Conservation (phyloP, 2,888 invertebrate genomes). For the Syrista parreyssii region DNA sequence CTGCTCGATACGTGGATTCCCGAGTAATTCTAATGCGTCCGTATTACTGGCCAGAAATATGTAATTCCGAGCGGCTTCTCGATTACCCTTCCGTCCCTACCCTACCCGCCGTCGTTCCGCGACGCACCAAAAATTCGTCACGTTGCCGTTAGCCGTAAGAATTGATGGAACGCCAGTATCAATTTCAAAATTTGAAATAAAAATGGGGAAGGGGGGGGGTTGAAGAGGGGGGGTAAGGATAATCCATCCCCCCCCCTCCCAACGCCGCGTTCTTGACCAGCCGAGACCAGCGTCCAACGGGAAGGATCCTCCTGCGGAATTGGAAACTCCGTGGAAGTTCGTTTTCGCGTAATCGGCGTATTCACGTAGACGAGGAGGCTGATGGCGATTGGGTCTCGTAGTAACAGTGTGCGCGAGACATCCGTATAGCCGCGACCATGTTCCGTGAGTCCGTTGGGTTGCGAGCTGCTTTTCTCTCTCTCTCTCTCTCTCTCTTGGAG, state of each 20-base stretch:
- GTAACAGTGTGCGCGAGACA: not conserved
- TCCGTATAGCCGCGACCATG: slow-evolving; percentile 42
- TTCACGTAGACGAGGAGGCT: not conserved
- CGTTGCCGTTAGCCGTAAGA: not conserved
- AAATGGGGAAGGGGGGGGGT: too few species aligned
- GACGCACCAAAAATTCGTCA: not conserved
- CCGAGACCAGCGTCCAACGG: not conserved
- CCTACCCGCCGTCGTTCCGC: not conserved
- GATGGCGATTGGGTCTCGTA: not conserved
- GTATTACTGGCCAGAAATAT: not conserved
- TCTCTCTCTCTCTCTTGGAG: slow-evolving; percentile 48
- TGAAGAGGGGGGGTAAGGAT: too few species aligned
- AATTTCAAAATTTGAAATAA: not conserved
- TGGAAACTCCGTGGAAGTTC: not conserved
- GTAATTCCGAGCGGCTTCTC: not conserved
- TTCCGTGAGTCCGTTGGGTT: slow-evolving; percentile 50
- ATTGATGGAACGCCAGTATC: not conserved
- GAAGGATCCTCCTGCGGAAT: not conserved
- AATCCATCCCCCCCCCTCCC: too few species aligned
- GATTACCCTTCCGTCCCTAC: not conserved
- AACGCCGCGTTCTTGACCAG: not conserved
- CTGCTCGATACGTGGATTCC: not conserved
- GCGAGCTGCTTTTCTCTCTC: slow-evolving; percentile 9
- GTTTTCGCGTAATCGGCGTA: not conserved
- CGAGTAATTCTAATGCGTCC: not conserved